Evolutionary conservation across 2,797 vertebrate genomes (phyloP).

Genomic region (Chelon auratus): DNA sequence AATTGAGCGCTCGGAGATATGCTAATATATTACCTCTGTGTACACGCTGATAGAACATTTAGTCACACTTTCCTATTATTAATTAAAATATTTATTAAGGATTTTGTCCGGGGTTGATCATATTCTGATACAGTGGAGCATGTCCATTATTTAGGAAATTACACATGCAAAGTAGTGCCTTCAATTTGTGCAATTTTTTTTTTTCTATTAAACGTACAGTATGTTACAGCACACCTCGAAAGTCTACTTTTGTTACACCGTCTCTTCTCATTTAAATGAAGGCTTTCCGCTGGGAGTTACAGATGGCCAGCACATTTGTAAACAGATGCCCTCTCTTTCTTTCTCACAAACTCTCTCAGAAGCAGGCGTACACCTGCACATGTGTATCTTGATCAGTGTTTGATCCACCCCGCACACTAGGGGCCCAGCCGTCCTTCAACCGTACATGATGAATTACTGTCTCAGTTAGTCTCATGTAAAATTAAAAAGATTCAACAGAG

Average conservation of each 20-base stretch:
- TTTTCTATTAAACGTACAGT: neutral
- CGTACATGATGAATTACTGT: conserved; percentile 47
- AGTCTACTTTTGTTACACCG: neutral
- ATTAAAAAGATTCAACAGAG: conserved; percentile 49
- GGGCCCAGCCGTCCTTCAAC: conserved; percentile 48
- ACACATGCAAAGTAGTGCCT: neutral
- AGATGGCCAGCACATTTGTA: conserved; percentile 27
- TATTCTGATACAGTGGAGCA: conserved; percentile 7
- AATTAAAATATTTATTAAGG: conserved; percentile 28
- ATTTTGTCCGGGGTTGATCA: conserved; percentile 12
- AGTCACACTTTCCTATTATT: conserved; percentile 21
- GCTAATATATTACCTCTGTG: conserved; percentile 22
- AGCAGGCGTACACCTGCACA: conserved; percentile 32
- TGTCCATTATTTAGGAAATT: conserved; percentile 25
- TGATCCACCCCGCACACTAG: conserved; percentile 38
- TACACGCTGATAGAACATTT: conserved; percentile 16
- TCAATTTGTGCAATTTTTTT: neutral
- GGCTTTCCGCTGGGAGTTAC: neutral
- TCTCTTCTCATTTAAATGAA: conserved; percentile 6
- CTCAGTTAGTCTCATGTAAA: conserved; percentile 51
- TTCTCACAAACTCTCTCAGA: neutral
- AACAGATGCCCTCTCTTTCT: conserved; percentile 21
- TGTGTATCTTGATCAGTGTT: conserved; percentile 55
- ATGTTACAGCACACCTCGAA: neutral
- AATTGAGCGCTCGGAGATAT: conserved; percentile 42